Conservation (phyloP, 2,113 vertebrate species). For the Chiloscyllium plagiosum region DNA sequence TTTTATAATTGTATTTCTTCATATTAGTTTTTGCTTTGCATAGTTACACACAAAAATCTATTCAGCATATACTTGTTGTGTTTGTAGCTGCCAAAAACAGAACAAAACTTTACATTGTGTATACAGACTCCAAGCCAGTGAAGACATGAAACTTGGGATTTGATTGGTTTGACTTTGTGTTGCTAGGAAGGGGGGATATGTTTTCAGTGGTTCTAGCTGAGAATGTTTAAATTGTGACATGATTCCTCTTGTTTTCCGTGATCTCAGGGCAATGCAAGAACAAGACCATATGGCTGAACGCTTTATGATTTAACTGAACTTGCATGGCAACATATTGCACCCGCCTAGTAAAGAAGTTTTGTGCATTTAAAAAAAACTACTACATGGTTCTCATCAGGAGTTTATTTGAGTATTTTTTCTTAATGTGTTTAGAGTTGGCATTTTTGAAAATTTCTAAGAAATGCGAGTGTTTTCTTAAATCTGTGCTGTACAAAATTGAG, state of each 20-base stretch:
- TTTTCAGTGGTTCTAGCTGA: background rate
- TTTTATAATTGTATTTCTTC: background rate
- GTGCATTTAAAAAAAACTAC: background rate
- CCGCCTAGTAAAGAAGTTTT: background rate
- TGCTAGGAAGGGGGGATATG: background rate
- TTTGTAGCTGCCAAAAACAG: slow-evolving; percentile 13
- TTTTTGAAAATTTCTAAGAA: background rate
- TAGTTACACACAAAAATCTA: slow-evolving; percentile 22
- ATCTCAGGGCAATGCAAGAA: background rate
- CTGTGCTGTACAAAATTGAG: background rate
- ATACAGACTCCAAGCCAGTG: background rate
- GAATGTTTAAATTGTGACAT: background rate
- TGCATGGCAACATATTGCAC: background rate
- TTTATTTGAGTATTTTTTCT: background rate
- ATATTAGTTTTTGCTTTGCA: slow-evolving; percentile 9
- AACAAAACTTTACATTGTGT: slow-evolving; percentile 11
- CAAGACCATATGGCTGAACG: background rate
- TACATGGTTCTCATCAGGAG: background rate
- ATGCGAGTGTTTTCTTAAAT: background rate
- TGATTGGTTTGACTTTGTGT: background rate
- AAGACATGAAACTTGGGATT: background rate
- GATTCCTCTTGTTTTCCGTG: background rate
- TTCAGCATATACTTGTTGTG: background rate
- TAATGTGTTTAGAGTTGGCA: background rate
- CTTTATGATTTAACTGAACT: background rate